Percentiles rank a stretch among this genome's conserved stretches.
Evolutionary conservation across 2,113 vertebrate species (phyloP).

Genomic region (Acanthisitta chloris): DNA sequence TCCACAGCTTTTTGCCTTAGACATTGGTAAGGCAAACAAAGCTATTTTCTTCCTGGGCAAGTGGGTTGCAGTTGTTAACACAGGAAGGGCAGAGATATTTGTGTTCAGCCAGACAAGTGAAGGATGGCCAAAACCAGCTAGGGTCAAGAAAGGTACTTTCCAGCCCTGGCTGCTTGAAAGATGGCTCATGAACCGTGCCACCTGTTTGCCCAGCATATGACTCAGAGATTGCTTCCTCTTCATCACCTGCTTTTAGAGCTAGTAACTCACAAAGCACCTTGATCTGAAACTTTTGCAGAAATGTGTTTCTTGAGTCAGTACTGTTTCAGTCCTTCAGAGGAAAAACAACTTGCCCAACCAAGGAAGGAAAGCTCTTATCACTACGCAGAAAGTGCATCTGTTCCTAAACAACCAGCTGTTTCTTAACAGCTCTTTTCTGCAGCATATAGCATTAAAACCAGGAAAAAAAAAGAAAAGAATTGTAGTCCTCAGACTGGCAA

Average conservation of each 20-base stretch:
- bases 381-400: background rate
- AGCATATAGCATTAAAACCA: background rate
- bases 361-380: background rate
- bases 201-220: fast-evolving
- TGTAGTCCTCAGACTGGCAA: background rate
- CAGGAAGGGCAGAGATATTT: background rate
- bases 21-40: background rate
- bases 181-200: background rate
- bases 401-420: background rate
- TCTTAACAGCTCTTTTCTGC: background rate
- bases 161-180: background rate
- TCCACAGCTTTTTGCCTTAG: background rate
- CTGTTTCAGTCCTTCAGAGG: background rate
- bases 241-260: background rate
- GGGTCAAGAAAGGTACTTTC: background rate
- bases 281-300: background rate
- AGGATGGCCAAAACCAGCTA: background rate
- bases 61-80: background rate
- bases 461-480: background rate
- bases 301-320: background rate
- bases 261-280: background rate
- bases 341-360: background rate
- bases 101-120: background rate
- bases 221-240: background rate
- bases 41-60: background rate